Conservation (phyloP, 1,140 invertebrate genomes). For the Brachystomella parvula region DNA sequence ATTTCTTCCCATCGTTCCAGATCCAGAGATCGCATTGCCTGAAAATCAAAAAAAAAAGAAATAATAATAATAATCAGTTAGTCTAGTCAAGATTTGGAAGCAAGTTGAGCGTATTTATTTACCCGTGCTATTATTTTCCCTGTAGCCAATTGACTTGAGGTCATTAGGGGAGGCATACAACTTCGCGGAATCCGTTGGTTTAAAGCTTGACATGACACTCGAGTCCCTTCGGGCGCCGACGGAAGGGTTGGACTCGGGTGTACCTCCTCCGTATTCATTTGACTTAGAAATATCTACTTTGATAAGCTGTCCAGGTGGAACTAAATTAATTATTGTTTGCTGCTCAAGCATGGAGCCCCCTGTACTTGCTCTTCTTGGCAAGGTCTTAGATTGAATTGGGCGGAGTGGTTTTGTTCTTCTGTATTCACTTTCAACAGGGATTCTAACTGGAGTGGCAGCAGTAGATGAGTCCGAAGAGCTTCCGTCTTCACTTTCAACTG, state of each 20-base stretch:
- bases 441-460: conserved; percentile 7
- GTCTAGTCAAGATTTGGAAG: too few species aligned
- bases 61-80: too few species aligned
- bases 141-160: conserved; percentile 68
- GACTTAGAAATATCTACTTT: conserved; percentile 56
- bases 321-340: conserved; percentile 36
- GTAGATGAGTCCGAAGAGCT: conserved; percentile 20
- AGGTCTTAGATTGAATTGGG: conserved; percentile 38
- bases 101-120: too few species aligned
- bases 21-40: too few species aligned
- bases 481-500: conserved; percentile 31
- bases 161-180: conserved; percentile 79
- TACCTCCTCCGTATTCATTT: conserved; percentile 40
- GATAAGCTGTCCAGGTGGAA: conserved; percentile 60
- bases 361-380: conserved; percentile 34
- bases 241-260: conserved; percentile 30
- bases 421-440: conserved; percentile 36
- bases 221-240: conserved; percentile 16
- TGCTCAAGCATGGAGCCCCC: conserved; percentile 35
- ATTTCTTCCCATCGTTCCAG: conserved; percentile 24
- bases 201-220: conserved; percentile 68
- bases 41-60: too few species aligned
- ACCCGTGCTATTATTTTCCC: too few species aligned
- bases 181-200: conserved; percentile 72
- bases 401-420: conserved; percentile 38